These are phyloP conservation scores for Chaetorhynchus papuensis DNA, from an alignment of 2,113 vertebrate genomes.

Conservation along the genomic window DNA sequence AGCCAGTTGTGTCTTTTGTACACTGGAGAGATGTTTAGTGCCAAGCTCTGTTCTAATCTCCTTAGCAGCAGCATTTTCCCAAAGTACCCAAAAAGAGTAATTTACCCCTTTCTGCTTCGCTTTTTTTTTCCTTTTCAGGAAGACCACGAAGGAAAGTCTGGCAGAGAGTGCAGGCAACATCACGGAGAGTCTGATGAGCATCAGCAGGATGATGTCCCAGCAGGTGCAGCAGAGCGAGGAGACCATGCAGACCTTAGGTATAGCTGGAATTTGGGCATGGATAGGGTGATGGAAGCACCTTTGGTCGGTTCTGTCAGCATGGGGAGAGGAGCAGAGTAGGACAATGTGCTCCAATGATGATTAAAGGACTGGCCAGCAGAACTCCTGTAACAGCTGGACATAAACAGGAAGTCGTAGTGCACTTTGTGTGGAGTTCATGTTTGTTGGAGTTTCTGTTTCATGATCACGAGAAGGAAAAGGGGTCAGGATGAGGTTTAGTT, in stretches of 20 bases:
- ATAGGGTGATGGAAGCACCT: not conserved
- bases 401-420: not conserved
- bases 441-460: not conserved
- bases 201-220: slow-evolving; percentile 97
- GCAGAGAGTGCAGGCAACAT: slow-evolving; percentile 87
- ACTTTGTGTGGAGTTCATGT: not conserved
- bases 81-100: not conserved
- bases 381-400: not conserved
- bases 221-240: slow-evolving; percentile 94
- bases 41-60: not conserved
- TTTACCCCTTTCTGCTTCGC: not conserved
- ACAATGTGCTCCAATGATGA: rapidly evolving
- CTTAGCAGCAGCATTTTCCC: not conserved
- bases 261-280: not conserved
- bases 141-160: slow-evolving; percentile 87
- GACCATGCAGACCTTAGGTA: slow-evolving; percentile 86
- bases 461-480: not conserved
- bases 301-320: not conserved
- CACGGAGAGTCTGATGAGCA: slow-evolving; percentile 92
- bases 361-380: not conserved
- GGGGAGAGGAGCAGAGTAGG: not conserved
- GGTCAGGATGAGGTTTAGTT: not conserved
- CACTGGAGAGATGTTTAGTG: not conserved
- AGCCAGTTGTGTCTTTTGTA: not conserved
- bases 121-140: slow-evolving; percentile 60